phyloP scores from a whole-genome alignment of 2,797 vertebrate species.

The Coreius guichenoti region DNA sequence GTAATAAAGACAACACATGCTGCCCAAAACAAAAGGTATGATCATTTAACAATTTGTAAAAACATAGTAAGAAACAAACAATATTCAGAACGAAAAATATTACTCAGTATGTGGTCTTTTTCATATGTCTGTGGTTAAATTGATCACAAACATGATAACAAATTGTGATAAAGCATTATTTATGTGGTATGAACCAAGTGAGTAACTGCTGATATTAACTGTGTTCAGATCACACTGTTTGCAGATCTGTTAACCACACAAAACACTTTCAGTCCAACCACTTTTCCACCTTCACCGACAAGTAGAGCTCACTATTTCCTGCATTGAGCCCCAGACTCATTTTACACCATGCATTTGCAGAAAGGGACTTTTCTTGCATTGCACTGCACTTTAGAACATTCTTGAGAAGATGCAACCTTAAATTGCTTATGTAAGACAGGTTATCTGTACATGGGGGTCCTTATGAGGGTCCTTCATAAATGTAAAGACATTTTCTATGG shows the following conservation, averaged over 20 bases:
- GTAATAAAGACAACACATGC: background rate
- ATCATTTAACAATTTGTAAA: background rate
- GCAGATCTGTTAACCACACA: conserved; percentile 39
- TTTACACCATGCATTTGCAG: conserved; percentile 36
- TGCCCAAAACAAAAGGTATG: background rate
- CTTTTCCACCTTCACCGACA: conserved; percentile 24
- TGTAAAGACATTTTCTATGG: background rate
- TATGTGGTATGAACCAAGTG: conserved; percentile 14
- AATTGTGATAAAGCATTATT: conserved; percentile 19
- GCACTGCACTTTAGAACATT: background rate
- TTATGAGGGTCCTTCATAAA: background rate
- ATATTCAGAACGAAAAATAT: background rate
- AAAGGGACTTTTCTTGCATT: conserved; percentile 34
- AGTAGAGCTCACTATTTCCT: conserved; percentile 12
- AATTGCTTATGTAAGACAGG: background rate
- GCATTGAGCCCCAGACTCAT: conserved; percentile 45
- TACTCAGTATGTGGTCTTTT: background rate
- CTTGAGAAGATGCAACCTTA: background rate
- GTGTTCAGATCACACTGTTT: conserved; percentile 33
- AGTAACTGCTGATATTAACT: conserved; percentile 26
- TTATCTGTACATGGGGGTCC: background rate
- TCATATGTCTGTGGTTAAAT: background rate
- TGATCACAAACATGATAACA: conserved; percentile 1
- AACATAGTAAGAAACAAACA: background rate
- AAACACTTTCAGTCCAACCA: conserved; percentile 30